Conservation (phyloP, 2,888 invertebrate species). For the Ctena decussata region DNA sequence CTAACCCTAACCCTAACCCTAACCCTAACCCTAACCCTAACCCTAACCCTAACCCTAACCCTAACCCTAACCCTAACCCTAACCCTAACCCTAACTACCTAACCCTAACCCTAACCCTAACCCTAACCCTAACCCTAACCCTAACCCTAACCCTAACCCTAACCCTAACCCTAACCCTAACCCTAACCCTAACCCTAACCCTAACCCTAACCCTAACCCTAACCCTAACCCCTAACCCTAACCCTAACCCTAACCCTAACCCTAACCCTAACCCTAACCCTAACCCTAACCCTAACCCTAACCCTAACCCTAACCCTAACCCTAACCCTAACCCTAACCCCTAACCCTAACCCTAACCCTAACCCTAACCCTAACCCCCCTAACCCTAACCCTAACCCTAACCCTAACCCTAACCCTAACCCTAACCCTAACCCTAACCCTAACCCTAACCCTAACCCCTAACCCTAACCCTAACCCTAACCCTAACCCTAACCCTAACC, state of each 20-base stretch:
- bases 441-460: conserved; percentile 21
- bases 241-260: conserved; percentile 17
- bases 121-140: conserved; percentile 23
- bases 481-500: conserved; percentile 19
- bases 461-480: conserved; percentile 25
- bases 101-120: conserved; percentile 45
- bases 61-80: conserved; percentile 30
- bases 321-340: conserved; percentile 40
- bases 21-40: conserved; percentile 3
- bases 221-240: conserved; percentile 17
- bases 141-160: conserved; percentile 23
- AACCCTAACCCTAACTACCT: conserved; percentile 31
- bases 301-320: conserved; percentile 38
- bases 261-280: conserved; percentile 23
- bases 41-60: conserved; percentile 18
- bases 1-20: conserved; percentile 30
- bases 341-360: conserved; percentile 13
- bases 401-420: background rate
- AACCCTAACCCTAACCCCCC: conserved; percentile 21
- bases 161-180: conserved; percentile 24
- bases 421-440: conserved; percentile 12
- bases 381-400: conserved; percentile 17
- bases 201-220: conserved; percentile 16
- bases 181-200: conserved; percentile 24
- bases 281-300: conserved; percentile 49